Evolutionary conservation across 1,140 invertebrate genomes (phyloP), one percentile per base, ranked within the genome.

Genomic region (Brachionus calyciflorus): DNA sequence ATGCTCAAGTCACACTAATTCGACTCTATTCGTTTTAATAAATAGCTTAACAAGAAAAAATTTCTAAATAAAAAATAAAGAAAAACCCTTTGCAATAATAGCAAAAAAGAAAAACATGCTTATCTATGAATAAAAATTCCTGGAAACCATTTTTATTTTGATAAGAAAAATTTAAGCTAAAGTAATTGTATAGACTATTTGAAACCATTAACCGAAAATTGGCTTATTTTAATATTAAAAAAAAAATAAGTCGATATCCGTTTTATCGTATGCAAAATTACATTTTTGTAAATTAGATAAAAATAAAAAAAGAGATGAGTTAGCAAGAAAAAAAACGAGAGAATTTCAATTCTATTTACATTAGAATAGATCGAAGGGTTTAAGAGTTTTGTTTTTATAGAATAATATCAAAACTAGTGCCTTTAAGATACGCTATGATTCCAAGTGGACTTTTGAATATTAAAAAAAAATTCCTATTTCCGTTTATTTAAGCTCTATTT

Each of bases 121-220:
- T 60, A 60, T 60, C 55, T 60, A 60, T 60, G 26, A 24, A 33
- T 60, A 37, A 19, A 60, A 60, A 60, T 60, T 60, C 55, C 55
- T 60, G 55, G 55, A 60, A 60, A 60, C 55, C 55, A 30, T 60
- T 60, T 30, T 19, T 28, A 37, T 19, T 17, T 60, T 60, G 55
- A 60, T 60, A 60, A 60, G 55, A 60, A 60, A 57, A 17, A 33
- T 55, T n/a, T n/a, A 55, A 55, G n/a, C n/a, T n/a, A n/a, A n/a
- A n/a, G n/a, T n/a, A 55, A 55, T 55, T 55, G 26, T 33, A 33
- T 60, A 60, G 55, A 60, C 55, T 60, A 26, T 5, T 33, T 37
- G 55, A 60, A 60, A 30, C 55, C 55, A 60, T 60, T 60, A 60
- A 33, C 55, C 30, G 33, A 60, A 60, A 60, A 60, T 60, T 60